A percentile compares a stretch with the other conserved stretches of the same genome.
These are phyloP conservation scores for Eumeta japonica DNA, from an alignment of 1,140 invertebrate genomes.

Conservation along the genomic window DNA sequence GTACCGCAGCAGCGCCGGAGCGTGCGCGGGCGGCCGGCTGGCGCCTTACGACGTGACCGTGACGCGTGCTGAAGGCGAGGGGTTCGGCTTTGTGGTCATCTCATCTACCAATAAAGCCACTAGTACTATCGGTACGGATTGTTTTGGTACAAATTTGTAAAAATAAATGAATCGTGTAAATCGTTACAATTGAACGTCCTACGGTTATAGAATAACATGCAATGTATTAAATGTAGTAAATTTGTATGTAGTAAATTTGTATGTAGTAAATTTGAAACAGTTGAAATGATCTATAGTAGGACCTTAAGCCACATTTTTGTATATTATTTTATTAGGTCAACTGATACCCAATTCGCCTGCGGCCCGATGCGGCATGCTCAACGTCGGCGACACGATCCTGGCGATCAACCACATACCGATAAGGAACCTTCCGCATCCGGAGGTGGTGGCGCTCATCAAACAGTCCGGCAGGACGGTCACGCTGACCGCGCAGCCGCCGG, in stretches of 20 bases:
- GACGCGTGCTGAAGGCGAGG: constrained; percentile 87
- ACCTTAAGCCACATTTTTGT: background rate
- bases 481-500: constrained; percentile 75
- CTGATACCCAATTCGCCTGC: constrained; percentile 95
- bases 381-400: constrained; percentile 93
- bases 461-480: constrained; percentile 90
- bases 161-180: background rate
- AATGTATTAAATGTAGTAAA: too few relatives aligned
- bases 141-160: too few relatives aligned
- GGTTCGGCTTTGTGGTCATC: constrained; percentile 98
- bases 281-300: too few relatives aligned
- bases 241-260: too few relatives aligned
- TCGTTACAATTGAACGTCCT: background rate
- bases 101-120: constrained; percentile 88
- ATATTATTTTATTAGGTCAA: constrained; percentile 63
- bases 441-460: constrained; percentile 93
- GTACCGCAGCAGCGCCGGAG: constrained; percentile 24
- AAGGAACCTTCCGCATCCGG: constrained; percentile 88
- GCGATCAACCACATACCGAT: constrained; percentile 95
- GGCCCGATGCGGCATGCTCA: constrained; percentile 83
- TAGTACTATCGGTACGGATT: constrained; percentile 78
- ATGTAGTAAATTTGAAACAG: too few relatives aligned
- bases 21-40: constrained; percentile 21
- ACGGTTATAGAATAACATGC: too few relatives aligned
- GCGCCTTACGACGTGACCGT: constrained; percentile 83